Conservation (phyloP, 2,888 invertebrate genomes). For the Scaptomyza caliginosa region DNA sequence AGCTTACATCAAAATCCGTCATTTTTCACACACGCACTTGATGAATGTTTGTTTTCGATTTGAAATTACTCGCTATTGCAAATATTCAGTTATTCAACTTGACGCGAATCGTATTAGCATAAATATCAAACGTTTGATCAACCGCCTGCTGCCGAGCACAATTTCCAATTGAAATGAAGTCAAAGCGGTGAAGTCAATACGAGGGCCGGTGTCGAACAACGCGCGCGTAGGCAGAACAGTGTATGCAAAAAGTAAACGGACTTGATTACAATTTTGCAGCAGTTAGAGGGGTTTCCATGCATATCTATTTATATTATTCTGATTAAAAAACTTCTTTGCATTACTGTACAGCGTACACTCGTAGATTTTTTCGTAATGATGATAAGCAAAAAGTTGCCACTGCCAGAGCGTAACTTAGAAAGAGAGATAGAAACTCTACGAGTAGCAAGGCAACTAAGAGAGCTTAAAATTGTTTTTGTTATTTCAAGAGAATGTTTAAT, state of each 20-base stretch:
- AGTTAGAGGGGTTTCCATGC: background rate
- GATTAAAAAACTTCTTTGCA: background rate
- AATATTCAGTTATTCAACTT: constrained; percentile 44
- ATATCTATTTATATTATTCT: too few relatives aligned
- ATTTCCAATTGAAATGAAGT: constrained; percentile 75
- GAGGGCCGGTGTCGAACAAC: constrained; percentile 36
- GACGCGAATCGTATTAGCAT: constrained; percentile 20
- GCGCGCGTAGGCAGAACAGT: constrained; percentile 47
- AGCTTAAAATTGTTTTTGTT: background rate
- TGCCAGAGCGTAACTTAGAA: constrained; percentile 1
- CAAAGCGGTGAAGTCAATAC: constrained; percentile 42
- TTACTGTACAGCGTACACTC: constrained; percentile 20
- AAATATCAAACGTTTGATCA: constrained; percentile 36
- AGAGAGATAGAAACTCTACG: constrained; percentile 5
- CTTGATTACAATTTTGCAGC: background rate
- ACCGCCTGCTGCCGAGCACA: constrained; percentile 53
- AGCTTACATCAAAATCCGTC: constrained; percentile 75
- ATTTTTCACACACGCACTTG: constrained; percentile 47
- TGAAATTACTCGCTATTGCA: constrained; percentile 49
- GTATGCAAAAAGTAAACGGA: constrained; percentile 27
- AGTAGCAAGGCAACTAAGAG: constrained; percentile 13
- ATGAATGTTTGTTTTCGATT: constrained; percentile 11
- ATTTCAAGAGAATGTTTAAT: constrained; percentile 24
- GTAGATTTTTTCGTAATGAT: constrained; percentile 35
- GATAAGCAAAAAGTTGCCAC: constrained; percentile 36